Evolutionary conservation across 2,888 invertebrate species (phyloP).

Genomic region (Noctua pronuba): DNA sequence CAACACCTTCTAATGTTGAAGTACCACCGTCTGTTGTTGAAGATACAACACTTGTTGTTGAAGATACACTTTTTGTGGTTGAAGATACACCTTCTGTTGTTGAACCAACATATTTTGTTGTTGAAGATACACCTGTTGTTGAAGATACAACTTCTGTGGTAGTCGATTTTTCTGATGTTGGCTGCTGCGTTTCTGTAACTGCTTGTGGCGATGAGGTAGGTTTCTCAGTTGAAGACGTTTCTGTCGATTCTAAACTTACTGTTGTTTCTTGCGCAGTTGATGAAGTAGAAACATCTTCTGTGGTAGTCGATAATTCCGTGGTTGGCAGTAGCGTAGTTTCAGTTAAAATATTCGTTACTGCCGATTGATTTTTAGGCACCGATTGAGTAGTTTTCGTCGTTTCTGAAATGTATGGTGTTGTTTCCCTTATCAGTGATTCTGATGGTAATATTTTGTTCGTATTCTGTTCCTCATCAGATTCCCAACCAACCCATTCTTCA

Average conservation of each 20-base stretch:
- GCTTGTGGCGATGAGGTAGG: background rate
- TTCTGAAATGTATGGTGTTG: background rate
- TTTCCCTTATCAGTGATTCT: conserved; percentile 4
- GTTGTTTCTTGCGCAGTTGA: background rate
- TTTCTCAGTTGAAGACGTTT: background rate
- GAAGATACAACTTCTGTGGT: background rate
- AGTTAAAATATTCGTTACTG: background rate
- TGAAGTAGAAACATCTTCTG: background rate
- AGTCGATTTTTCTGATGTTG: background rate
- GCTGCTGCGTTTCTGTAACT: background rate
- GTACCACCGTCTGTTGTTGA: background rate
- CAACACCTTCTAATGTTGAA: background rate
- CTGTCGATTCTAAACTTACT: background rate
- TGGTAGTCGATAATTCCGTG: background rate
- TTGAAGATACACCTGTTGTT: background rate
- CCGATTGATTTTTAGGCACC: background rate
- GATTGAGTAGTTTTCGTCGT: background rate
- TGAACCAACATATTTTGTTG: background rate
- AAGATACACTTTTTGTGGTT: background rate
- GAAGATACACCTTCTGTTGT: background rate
- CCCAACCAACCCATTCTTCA: conserved; percentile 28
- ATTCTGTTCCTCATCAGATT: background rate
- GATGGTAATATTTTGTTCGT: background rate
- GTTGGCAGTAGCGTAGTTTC: background rate
- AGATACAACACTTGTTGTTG: background rate